Conservation (phyloP, 2,888 invertebrate genomes). For the Agelastica alni region DNA sequence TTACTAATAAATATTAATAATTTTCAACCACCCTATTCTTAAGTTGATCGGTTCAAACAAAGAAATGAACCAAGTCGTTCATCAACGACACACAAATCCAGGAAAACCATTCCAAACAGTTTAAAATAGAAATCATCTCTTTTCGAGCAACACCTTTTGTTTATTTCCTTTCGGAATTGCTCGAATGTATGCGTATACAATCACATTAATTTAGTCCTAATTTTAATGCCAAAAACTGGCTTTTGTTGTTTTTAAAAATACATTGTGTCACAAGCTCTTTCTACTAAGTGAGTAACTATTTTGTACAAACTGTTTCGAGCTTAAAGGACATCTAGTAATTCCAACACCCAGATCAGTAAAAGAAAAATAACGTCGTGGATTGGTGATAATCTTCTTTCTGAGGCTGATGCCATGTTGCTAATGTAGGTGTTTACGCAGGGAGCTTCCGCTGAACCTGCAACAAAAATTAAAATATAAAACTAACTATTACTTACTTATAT, state of each 20-base stretch:
- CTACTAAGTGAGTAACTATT: slow-evolving; percentile 34
- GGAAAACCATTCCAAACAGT: neutral
- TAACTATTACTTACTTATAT: too few relatives aligned
- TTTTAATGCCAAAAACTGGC: slow-evolving; percentile 2
- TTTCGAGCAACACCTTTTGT: slow-evolving; percentile 11
- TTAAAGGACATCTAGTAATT: slow-evolving; percentile 43
- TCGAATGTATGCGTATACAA: slow-evolving; percentile 22
- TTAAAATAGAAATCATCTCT: slow-evolving; percentile 4
- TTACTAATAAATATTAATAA: too few relatives aligned
- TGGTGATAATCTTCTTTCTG: slow-evolving; percentile 23
- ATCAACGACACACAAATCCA: neutral
- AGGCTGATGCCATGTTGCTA: slow-evolving; percentile 47
- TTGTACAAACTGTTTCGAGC: slow-evolving; percentile 10
- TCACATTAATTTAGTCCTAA: slow-evolving; percentile 16
- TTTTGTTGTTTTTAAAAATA: slow-evolving; percentile 29
- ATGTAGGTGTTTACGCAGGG: slow-evolving; percentile 53
- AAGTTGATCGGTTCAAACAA: too few relatives aligned
- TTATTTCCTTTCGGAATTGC: neutral
- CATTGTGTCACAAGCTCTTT: slow-evolving; percentile 38
- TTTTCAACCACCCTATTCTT: too few relatives aligned
- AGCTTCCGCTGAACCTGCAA: slow-evolving; percentile 53
- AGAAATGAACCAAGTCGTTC: slow-evolving; percentile 8
- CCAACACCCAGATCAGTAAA: slow-evolving; percentile 30
- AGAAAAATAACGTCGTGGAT: slow-evolving; percentile 17
- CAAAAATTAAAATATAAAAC: too few relatives aligned